Conservation (phyloP, 64 coral and sea anemone species). For the Pocillopora damicornis region DNA sequence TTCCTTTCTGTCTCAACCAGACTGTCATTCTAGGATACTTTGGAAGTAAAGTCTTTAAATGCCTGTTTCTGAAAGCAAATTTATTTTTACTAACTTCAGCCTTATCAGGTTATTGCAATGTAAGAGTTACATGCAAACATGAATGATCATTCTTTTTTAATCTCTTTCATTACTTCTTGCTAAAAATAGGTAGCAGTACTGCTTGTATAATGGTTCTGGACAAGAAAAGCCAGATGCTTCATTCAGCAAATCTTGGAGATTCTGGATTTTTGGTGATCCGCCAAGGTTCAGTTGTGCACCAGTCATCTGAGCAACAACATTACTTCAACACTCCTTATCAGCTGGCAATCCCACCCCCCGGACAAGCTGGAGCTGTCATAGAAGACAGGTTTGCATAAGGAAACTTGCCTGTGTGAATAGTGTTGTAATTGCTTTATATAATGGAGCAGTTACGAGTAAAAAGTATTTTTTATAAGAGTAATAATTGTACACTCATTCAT, state of each 20-base stretch:
- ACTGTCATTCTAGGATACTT: no score
- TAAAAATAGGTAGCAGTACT: slow-evolving; percentile 76
- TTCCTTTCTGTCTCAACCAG: no score
- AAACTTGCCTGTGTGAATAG: no score
- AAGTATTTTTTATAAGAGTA: no score
- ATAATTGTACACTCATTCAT: no score
- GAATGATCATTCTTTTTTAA: no score
- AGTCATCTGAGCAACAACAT: slow-evolving; percentile 91
- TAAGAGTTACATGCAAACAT: not conserved
- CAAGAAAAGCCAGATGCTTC: slow-evolving; percentile 88
- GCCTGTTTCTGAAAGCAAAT: no score
- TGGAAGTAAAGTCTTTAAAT: no score
- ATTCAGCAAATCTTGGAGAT: slow-evolving; percentile 93
- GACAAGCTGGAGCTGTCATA: slow-evolving; percentile 87
- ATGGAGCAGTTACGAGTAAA: no score
- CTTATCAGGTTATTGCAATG: no score
- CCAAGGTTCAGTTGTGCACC: slow-evolving; percentile 83
- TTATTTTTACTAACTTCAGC: no score
- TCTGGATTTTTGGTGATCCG: slow-evolving; percentile 92
- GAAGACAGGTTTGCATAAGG: slow-evolving; percentile 74
- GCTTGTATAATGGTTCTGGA: slow-evolving; percentile 93
- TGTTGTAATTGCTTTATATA: no score
- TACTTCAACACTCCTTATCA: slow-evolving; percentile 99
- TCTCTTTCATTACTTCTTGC: not conserved
- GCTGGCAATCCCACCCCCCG: slow-evolving; percentile 92